Base-by-base conservation (phyloP, 1,140 invertebrate genomes). In the Musca domestica region DNA sequence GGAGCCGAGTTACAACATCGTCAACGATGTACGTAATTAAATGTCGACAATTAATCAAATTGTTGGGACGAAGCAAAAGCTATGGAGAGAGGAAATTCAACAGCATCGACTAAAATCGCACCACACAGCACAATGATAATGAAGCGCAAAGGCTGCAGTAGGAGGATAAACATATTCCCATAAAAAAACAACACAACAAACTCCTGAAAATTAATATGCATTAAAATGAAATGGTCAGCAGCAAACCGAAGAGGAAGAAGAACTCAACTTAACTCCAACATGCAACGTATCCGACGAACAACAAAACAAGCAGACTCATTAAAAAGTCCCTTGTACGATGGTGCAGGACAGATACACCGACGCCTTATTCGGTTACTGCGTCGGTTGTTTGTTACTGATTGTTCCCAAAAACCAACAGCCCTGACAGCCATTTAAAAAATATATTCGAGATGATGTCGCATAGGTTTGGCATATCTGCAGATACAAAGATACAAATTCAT, bases 41-140 rank as follows among this genome's bases (percentile, higher is more conserved):
- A 79, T 79, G 77, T 79, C 77, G 73, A 76, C 77, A 79, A 79
- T 79, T 79, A 79, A 79, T 79, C 77, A 79, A 79, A 79, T 79
- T 76, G 48, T 65, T 51, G 23, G 48, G 48, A 19, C 46, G 46
- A 48, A 46, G 7, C 46, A 17, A 12, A 23, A 47, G 41, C 10
- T n/a, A 17, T 9, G 23, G 20, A 47, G 9, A 49, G 25, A 15
- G 6, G 12, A 30, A 65, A 19, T 19, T 49, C n/a, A 68, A 65
- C 47, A 77, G 73, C 72, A 77, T 72, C 71, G 73, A 74, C 76
- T 76, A 77, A 79, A 76, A 79, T 79, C 34, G 10, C 10, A 41
- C 34, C 6, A 41, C 34, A 3, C 34, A 41, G 10, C 34, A 41
- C 2, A 4, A 4, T 41, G 34, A 41, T 41, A 41, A 41, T 41